A percentile compares a stretch with the other conserved stretches of the same genome.
phyloP scores from a whole-genome alignment of 1,140 invertebrate genomes.

The Lethrus apterus region DNA sequence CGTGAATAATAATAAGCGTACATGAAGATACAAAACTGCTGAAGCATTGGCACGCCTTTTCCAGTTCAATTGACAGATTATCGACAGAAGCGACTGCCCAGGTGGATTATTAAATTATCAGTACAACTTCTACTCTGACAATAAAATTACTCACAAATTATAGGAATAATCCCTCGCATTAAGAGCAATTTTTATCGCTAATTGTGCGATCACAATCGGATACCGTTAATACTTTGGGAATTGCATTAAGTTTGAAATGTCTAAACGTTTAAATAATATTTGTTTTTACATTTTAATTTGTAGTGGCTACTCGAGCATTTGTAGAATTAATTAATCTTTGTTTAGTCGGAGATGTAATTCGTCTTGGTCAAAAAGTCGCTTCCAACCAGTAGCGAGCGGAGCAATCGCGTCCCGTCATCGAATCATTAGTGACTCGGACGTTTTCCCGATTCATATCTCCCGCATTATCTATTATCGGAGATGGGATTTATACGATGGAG shows the following conservation, averaged over 20 bases:
- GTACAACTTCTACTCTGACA: constrained; percentile 9
- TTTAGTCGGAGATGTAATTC: constrained; percentile 5
- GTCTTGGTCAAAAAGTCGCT: constrained; percentile 10
- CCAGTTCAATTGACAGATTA: constrained; percentile 21
- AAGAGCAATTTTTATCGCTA: constrained; percentile 11
- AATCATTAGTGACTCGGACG: constrained; percentile 11
- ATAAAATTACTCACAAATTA: constrained; percentile 19
- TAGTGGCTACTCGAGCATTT: too few relatives aligned
- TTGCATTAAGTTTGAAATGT: too few relatives aligned
- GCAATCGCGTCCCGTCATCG: constrained; percentile 10
- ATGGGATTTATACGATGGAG: constrained; percentile 12
- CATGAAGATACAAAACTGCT: constrained; percentile 22
- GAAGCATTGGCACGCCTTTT: constrained; percentile 20
- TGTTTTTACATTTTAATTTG: too few relatives aligned
- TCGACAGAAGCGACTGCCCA: constrained; percentile 3
- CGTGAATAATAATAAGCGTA: constrained; percentile 15
- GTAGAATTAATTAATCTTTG: constrained; percentile 13
- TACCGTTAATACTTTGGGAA: too few relatives aligned
- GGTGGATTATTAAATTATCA: constrained; percentile 17
- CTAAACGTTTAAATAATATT: too few relatives aligned
- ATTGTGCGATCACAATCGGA: too few relatives aligned
- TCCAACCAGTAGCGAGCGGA: constrained; percentile 10
- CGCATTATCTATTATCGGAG: constrained; percentile 5
- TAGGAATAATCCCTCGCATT: constrained; percentile 12
- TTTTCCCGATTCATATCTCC: constrained; percentile 9